Evolutionary conservation across 2,113 vertebrate species (phyloP), one percentile per base, ranked within the genome.

Genomic region (Oxyruncus cristatus): DNA sequence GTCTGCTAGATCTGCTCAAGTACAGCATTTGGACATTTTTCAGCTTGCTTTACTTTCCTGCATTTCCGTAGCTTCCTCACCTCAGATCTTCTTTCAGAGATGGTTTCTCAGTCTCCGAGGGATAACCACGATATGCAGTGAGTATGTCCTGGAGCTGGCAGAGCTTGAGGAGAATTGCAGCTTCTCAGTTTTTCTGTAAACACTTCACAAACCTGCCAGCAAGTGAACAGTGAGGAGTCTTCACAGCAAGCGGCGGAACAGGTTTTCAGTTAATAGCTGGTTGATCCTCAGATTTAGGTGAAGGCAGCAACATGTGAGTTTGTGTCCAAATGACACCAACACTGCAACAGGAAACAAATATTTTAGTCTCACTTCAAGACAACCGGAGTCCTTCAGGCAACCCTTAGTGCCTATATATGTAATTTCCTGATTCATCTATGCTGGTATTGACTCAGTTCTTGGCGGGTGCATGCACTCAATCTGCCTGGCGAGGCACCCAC

Each of bases 271-370:
- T 86, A 86, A 93, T 59, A 84, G 55, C 55, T 89, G 75, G 71
- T 80, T 95, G 88, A 91, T 91, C 55, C 55, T 77, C 49, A 90
- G 92, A 90, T 92, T 88, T 73, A 85, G 67, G 79, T 90, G 92
- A 89, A 84, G 78, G 33, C 42, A 92, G 33, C 14, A 91, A 50
- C 0, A 0, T 42, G 11, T 0, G 4, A 73, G 42, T 80, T 85
- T 92, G 13, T 87, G 76, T 10, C 73, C 68, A 93, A 84, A 67
- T 67, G 32, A 47, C 35, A 95, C 23, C 46, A 67, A 49, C 35
- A 39, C 19, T 71, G 52, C 39, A 42, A 70, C 21, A 42, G 35
- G 52, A 91, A 86, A 81, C 30, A 91, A 61, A 80, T 67, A 77
- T 42, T 86, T 95, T 7, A 67, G 18, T 80, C 42, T 71, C 4